These are phyloP conservation scores for Exephanes ischioxanthus DNA, from an alignment of 2,888 invertebrate genomes.

Conservation along the genomic window DNA sequence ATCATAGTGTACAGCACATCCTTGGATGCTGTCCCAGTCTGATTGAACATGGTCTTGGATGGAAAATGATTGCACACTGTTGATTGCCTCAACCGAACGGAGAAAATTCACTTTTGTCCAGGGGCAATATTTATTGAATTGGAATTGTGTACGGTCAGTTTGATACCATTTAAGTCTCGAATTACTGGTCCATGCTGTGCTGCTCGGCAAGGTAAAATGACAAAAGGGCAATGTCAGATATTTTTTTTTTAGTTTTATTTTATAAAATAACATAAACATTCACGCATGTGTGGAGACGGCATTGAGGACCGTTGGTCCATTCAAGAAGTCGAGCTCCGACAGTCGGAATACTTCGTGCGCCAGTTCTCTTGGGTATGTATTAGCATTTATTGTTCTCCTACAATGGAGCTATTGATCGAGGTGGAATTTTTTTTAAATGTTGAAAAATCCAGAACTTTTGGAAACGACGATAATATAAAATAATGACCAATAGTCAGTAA, in stretches of 20 bases:
- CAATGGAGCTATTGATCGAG: no score
- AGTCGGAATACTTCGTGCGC: no score
- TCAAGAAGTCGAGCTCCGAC: no score
- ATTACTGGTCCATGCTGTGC: background rate
- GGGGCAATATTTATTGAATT: background rate
- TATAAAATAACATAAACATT: no score
- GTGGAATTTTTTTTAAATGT: no score
- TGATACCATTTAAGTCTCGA: background rate
- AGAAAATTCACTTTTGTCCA: background rate
- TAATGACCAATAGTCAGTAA: no score
- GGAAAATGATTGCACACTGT: slow-evolving; percentile 5
- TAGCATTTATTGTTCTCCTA: no score
- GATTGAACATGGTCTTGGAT: background rate
- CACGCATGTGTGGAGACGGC: no score
- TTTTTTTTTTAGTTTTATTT: background rate
- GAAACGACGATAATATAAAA: no score
- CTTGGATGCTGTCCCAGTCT: background rate
- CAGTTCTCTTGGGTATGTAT: no score
- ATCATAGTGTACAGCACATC: background rate
- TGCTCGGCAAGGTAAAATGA: background rate
- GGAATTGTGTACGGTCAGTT: background rate
- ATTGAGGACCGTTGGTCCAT: no score
- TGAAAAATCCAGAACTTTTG: no score
- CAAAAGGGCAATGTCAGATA: background rate
- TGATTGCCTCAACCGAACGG: slow-evolving; percentile 25